Evolutionary conservation across 2,797 vertebrate genomes (phyloP).

Genomic region (Typhlichthys eigenmanni): DNA sequence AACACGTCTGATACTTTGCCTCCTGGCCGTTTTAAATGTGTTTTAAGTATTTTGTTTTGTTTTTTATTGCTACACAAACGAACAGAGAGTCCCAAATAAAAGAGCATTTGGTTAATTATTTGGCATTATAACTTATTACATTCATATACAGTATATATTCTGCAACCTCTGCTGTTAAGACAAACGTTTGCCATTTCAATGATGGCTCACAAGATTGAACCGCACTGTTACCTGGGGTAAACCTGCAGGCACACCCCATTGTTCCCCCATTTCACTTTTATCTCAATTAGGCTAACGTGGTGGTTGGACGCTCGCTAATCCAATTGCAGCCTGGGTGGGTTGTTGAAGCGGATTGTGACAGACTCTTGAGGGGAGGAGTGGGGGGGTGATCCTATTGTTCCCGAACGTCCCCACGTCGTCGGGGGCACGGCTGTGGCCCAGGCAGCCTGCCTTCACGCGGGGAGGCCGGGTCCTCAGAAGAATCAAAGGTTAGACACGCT

Average conservation of each 20-base stretch:
- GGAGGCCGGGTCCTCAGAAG: constrained; percentile 72
- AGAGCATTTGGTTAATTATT: constrained; percentile 40
- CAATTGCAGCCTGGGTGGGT: constrained; percentile 58
- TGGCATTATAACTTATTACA: constrained; percentile 6
- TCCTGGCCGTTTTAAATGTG: constrained; percentile 25
- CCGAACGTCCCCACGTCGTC: constrained; percentile 58
- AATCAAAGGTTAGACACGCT: constrained; percentile 84
- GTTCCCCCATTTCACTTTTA: constrained; percentile 73
- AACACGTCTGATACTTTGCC: constrained; percentile 21
- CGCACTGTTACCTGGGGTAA: not conserved
- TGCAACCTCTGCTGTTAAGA: not conserved
- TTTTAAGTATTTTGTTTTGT: constrained; percentile 20
- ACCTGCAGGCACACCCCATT: constrained; percentile 46
- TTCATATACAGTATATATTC: not conserved
- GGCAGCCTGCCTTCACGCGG: constrained; percentile 68
- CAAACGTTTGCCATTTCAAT: not conserved
- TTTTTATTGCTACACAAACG: not conserved
- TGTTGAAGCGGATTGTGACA: constrained; percentile 57
- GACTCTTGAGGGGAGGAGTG: constrained; percentile 10
- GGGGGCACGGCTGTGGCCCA: constrained; percentile 71
- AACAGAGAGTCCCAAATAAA: constrained; percentile 38
- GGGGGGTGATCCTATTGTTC: constrained; percentile 68
- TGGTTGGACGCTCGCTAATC: constrained; percentile 74
- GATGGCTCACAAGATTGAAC: constrained; percentile 17
- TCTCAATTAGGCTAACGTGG: constrained; percentile 71